Evolutionary conservation across 2,888 invertebrate species (phyloP).

Genomic region (Thera britannica): DNA sequence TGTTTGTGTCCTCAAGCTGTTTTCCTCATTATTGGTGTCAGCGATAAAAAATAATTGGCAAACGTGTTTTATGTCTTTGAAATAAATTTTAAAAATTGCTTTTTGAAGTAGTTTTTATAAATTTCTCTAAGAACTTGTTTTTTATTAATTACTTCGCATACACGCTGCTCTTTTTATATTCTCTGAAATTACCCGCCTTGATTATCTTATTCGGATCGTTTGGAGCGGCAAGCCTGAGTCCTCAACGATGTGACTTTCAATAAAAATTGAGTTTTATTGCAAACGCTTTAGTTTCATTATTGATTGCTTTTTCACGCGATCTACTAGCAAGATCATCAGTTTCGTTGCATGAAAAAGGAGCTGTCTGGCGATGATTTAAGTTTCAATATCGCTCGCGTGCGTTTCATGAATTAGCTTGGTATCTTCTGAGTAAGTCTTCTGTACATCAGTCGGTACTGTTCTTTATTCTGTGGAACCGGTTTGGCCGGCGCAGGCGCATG

Average conservation of each 20-base stretch:
- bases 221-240: conserved; percentile 29
- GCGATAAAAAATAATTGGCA: conserved; percentile 20
- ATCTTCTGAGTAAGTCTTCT: conserved; percentile 20
- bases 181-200: conserved; percentile 75
- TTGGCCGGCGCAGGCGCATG: conserved; percentile 64
- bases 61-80: conserved; percentile 26
- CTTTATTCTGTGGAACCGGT: conserved; percentile 63
- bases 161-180: conserved; percentile 66
- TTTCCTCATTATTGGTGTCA: conserved; percentile 22
- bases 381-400: conserved; percentile 24
- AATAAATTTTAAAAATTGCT: conserved; percentile 26
- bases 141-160: conserved; percentile 73
- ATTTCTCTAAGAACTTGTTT: conserved; percentile 51
- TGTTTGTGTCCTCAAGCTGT: conserved; percentile 11
- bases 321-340: conserved; percentile 1
- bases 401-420: conserved; percentile 19
- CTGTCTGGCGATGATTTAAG: conserved; percentile 41
- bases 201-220: conserved; percentile 79
- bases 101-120: conserved; percentile 39
- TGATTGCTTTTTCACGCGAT: neutral
- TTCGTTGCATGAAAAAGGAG: conserved; percentile 12
- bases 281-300: conserved; percentile 5
- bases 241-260: conserved; percentile 18
- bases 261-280: conserved; percentile 7
- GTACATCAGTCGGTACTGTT: conserved; percentile 11